Percentiles rank a stretch among this genome's conserved stretches.
phyloP scores from a whole-genome alignment of 2,113 vertebrate species.

The Pycnonotus jocosus region DNA sequence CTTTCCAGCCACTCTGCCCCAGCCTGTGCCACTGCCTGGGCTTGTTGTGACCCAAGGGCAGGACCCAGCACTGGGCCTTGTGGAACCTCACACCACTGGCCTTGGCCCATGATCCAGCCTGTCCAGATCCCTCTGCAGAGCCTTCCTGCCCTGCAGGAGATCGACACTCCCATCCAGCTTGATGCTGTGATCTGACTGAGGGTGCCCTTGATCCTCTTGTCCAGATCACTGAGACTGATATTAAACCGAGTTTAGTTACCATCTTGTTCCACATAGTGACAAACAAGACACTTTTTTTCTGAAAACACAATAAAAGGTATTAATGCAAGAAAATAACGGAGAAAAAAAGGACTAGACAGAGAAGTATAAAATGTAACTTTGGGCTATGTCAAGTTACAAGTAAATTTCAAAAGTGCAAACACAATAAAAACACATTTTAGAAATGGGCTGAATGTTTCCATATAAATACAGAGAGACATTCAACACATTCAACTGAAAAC shows the following conservation, averaged over 20 bases:
- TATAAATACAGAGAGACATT: background rate
- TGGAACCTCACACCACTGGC: background rate
- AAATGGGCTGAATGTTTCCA: background rate
- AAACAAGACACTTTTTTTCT: background rate
- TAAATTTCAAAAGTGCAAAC: background rate
- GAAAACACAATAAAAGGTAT: background rate
- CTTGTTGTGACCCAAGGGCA: background rate
- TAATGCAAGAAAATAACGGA: background rate
- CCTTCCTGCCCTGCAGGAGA: background rate
- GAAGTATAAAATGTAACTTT: background rate
- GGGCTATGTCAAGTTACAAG: background rate
- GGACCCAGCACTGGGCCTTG: accelerated
- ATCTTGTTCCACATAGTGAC: background rate
- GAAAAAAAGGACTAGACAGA: background rate
- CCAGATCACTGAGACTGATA: background rate
- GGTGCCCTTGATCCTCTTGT: background rate
- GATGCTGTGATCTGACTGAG: background rate
- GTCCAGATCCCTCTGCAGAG: background rate
- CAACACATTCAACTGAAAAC: constrained; percentile 35
- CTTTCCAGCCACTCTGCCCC: background rate
- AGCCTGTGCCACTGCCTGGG: background rate
- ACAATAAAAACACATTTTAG: background rate
- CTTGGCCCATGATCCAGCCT: accelerated
- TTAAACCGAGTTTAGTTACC: background rate
- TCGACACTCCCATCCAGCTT: background rate